Evolutionary conservation across 2,113 vertebrate species (phyloP), one percentile per base, ranked within the genome.

Genomic region (Aplodontia rufa): DNA sequence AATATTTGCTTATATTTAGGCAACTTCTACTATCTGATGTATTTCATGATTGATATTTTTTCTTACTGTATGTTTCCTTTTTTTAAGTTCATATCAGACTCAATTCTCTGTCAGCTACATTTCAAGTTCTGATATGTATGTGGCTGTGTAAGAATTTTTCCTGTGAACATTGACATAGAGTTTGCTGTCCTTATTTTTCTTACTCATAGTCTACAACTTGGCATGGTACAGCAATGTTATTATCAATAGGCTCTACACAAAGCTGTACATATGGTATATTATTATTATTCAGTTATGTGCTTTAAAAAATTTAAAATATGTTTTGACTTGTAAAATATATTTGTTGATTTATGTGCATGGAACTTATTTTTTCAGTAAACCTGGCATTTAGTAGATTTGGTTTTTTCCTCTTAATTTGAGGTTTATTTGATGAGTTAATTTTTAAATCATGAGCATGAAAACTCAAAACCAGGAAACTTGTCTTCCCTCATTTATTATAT

Each of bases 31-130:
- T 93, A 40, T 30, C 19, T 32, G 19, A 37, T 74, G 10, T 12
- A 22, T 45, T 78, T 87, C 28, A 2, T 42, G 35, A 79, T 17
- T 35, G 19, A 53, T 51, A 55, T 16, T 51, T 24, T 49, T n/a
- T 60, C 32, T 30, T 6, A 11, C 1, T 26, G n/a, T 3, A 2
- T 28, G 40, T 58, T 53, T 17, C 5, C 0, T 51, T 4, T 30
- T 35, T 89, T 11, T 53, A 55, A 80, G 35, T 45, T 88, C 49
- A 13, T 22, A 30, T 28, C 69, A 42, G 45, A 58, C 17, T 83
- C 28, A 58, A 28, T 51, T 22, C 12, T 40, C 5, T 4, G 47
- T 55, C 55, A 30, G 30, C 71, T 17, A 53, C 8, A 40, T 19
- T 32, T 3, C n/a, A 64, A 75, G 42, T 53, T 64, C n/a, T 91